A percentile compares a stretch with the other conserved stretches of the same genome.
Evolutionary conservation across 1,140 invertebrate species (phyloP).

Genomic region (Oedothorax gibbosus): DNA sequence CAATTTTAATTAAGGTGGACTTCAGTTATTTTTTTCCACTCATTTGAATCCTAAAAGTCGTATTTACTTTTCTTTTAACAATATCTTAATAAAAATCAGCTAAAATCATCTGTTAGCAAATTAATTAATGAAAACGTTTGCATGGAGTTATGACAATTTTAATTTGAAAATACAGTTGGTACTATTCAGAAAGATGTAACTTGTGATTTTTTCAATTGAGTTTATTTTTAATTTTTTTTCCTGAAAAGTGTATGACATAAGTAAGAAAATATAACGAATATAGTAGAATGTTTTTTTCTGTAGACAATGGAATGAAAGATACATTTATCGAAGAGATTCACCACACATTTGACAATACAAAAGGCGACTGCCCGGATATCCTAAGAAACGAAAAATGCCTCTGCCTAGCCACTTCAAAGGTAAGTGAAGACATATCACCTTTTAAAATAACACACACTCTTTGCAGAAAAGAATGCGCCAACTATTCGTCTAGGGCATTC

Average conservation of each 20-base stretch:
- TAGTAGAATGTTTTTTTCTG: not conserved
- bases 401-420: constrained; percentile 46
- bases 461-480: not conserved
- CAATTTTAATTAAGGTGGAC: too few species aligned
- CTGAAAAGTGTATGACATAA: not conserved
- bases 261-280: not conserved
- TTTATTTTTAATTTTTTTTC: too few species aligned
- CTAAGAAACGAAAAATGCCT: constrained; percentile 54
- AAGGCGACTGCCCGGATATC: constrained; percentile 52
- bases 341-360: constrained; percentile 35
- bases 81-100: too few species aligned
- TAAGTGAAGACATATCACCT: constrained; percentile 9
- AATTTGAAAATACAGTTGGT: too few species aligned
- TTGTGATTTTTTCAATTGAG: too few species aligned
- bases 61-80: too few species aligned
- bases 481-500: not conserved
- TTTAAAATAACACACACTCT: not conserved
- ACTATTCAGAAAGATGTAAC: too few species aligned
- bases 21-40: too few species aligned
- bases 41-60: too few species aligned
- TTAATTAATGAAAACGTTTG: too few species aligned
- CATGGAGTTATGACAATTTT: too few species aligned
- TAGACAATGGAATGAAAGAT: constrained; percentile 41
- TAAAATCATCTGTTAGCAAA: too few species aligned
- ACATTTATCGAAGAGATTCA: constrained; percentile 50